Evolutionary conservation across 2,888 invertebrate species (phyloP), one percentile per base, ranked within the genome.

Genomic region (Cheiracanthium punctorium): DNA sequence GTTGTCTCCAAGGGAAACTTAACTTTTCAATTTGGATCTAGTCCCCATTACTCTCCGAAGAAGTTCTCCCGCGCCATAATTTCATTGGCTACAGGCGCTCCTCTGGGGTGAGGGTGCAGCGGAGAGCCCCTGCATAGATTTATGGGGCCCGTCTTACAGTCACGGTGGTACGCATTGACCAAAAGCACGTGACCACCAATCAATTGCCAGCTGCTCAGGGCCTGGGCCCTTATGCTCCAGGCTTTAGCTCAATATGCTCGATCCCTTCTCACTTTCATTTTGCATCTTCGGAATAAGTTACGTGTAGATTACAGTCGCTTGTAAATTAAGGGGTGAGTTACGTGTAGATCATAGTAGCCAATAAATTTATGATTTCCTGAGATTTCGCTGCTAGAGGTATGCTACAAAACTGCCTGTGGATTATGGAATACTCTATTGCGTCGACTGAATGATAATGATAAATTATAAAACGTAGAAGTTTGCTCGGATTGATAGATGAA

Each of bases 121-220:
- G 4, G 58, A 24, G 58, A 17, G 58, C 12, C 24, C 33, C 58
- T 80, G 80, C 80, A 75, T 80, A 80, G 85, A 86, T 86, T 80
- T 86, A 86, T 86, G 80, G 37, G 80, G 85, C 80, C 75, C 85
- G 74, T 80, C 85, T 86, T 70, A 70, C 71, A 86, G 85, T 86
- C 85, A 75, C 85, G 75, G 70, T 71, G 65, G 75, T 80, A 75
- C 85, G 80, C 85, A 80, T 71, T 80, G 80, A 75, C 80, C 71
- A 32, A 48, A 64, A 74, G 80, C 85, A 86, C 85, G 85, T 85
- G 85, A 85, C 85, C 80, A 80, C 85, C 85, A 86, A 86, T 86
- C 85, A 86, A 75, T 80, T 86, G 80, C 85, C 77, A 85, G 85
- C 73, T 80, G 85, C 79, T 80, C 69, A 58, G 8, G 17, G 5